phyloP scores from a whole-genome alignment of 2,113 vertebrate genomes.

The Dicerorhinus sumatrensis region DNA sequence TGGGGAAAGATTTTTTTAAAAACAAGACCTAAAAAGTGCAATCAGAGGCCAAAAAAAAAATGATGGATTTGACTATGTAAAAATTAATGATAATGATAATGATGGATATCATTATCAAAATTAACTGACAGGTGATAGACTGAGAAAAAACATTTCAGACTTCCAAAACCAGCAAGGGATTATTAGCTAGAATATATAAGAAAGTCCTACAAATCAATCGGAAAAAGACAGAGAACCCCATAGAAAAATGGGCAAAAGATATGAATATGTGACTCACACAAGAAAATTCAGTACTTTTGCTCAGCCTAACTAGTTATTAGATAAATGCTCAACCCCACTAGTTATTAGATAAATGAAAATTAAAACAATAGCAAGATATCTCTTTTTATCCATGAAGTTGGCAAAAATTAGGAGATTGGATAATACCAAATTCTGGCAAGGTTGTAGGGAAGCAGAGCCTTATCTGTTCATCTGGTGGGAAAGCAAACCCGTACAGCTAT shows the following conservation, averaged over 20 bases:
- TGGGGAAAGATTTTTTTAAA: neutral
- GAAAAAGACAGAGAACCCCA: neutral
- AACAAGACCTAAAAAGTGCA: neutral
- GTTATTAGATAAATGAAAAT: neutral
- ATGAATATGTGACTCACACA: neutral
- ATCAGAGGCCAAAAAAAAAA: neutral
- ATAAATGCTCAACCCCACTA: neutral
- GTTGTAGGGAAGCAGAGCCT: neutral
- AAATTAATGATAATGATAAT: conserved; percentile 10
- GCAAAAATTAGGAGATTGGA: neutral
- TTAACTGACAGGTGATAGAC: neutral
- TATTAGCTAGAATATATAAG: neutral
- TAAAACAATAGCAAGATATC: neutral
- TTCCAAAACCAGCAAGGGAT: neutral
- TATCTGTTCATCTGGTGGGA: neutral
- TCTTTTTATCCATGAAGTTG: neutral
- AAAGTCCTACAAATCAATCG: neutral
- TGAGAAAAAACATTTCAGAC: neutral
- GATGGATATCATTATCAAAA: neutral
- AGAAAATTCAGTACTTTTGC: neutral
- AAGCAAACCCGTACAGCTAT: neutral
- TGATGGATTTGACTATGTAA: neutral
- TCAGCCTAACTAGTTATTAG: neutral
- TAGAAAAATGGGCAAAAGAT: neutral
- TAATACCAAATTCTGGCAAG: neutral